These are phyloP conservation scores for Diprion similis DNA, from an alignment of 1,140 invertebrate species.

Conservation along the genomic window DNA sequence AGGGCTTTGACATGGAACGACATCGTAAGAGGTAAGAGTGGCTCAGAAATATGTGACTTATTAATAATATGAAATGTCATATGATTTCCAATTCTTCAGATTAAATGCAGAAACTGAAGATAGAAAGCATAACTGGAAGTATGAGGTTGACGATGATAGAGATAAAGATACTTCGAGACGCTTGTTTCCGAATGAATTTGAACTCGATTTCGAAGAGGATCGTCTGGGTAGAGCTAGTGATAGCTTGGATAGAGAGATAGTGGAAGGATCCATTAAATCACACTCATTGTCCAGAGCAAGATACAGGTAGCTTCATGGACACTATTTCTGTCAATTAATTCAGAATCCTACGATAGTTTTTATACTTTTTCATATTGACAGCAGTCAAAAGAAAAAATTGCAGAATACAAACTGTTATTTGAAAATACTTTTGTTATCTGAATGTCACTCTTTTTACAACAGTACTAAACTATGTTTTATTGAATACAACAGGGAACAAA, in stretches of 20 bases:
- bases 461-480: no score
- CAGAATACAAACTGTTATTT: no score
- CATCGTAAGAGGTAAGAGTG: conserved; percentile 19
- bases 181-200: conserved; percentile 24
- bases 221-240: conserved; percentile 35
- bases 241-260: conserved; percentile 47
- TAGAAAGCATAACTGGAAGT: conserved; percentile 30
- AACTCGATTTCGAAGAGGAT: conserved; percentile 44
- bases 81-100: conserved; percentile 25
- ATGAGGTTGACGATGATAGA: conserved; percentile 36
- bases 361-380: no score
- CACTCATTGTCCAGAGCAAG: conserved; percentile 24
- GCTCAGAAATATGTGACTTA: conserved; percentile 31
- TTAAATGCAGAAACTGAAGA: conserved; percentile 37
- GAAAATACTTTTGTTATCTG: neutral
- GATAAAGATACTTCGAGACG: conserved; percentile 37
- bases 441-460: no score
- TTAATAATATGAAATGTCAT: conserved; percentile 9
- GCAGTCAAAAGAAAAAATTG: no score
- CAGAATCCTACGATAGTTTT: no score
- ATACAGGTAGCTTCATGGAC: conserved; percentile 28
- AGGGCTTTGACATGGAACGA: conserved; percentile 43
- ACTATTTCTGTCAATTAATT: conserved; percentile 19
- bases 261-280: conserved; percentile 33
- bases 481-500: neutral